A percentile compares a stretch with the other conserved stretches of the same genome.
Evolutionary conservation across 1,140 invertebrate genomes (phyloP).

Genomic region (Calliphora vicina): DNA sequence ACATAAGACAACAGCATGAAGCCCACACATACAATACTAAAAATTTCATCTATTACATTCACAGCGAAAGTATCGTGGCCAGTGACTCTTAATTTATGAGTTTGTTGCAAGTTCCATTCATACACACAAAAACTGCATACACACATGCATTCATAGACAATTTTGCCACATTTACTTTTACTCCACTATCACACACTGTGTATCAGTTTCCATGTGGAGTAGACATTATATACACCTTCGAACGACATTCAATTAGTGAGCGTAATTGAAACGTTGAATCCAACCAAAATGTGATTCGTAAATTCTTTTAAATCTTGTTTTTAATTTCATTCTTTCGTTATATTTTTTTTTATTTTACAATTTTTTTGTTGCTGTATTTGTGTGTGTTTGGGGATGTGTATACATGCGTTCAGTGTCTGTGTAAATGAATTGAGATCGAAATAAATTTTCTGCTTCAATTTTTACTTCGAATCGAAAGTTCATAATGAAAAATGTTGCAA

Average conservation of each 20-base stretch:
- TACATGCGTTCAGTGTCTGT: background rate
- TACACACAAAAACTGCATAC: background rate
- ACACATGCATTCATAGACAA: background rate
- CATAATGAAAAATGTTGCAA: conserved; percentile 3
- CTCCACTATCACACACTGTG: background rate
- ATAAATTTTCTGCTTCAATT: conserved; percentile 21
- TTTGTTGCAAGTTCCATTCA: conserved; percentile 9
- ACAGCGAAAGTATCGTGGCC: background rate
- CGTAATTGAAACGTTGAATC: conserved; percentile 52
- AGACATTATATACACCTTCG: background rate
- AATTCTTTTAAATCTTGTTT: background rate
- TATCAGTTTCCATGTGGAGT: background rate
- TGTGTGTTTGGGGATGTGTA: background rate
- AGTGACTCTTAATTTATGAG: conserved; percentile 7
- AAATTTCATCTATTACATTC: conserved; percentile 13
- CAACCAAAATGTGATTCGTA: conserved; percentile 3
- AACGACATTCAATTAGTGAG: conserved; percentile 58
- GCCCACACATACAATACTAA: background rate
- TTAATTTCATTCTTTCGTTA: conserved; percentile 43
- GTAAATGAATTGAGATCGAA: background rate
- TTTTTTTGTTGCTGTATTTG: conserved; percentile 34
- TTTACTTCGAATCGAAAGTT: conserved; percentile 13
- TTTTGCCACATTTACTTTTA: background rate
- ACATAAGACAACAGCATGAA: too few relatives aligned
- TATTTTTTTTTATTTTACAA: background rate